These are phyloP conservation scores for Noturus placidus DNA, from an alignment of 2,113 vertebrate species.

Conservation along the genomic window DNA sequence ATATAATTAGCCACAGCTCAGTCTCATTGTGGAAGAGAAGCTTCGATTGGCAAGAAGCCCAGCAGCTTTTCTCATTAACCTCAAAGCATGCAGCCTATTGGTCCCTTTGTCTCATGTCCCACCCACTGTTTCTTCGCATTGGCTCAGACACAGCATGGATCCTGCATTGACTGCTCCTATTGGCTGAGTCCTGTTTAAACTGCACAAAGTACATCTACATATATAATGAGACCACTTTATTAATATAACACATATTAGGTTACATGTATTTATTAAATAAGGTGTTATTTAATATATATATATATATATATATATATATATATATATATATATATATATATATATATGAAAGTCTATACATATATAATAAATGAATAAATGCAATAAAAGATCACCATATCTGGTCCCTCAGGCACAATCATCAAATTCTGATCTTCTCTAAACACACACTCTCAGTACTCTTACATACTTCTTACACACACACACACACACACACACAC, in stretches of 20 bases:
- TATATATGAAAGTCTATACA: not conserved
- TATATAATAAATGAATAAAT: not conserved
- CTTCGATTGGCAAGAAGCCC: conserved; percentile 72
- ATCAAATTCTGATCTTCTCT: conserved; percentile 34
- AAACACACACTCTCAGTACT: not conserved
- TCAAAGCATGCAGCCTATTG: conserved; percentile 67
- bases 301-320: not conserved
- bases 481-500: conserved; percentile 40
- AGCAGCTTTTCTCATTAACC: conserved; percentile 77
- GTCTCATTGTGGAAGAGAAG: conserved; percentile 67
- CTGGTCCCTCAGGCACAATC: not conserved
- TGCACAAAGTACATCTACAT: not conserved
- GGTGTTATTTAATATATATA: conserved; percentile 11
- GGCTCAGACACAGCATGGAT: conserved; percentile 36
- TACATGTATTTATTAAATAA: not conserved
- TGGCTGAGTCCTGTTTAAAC: conserved; percentile 27
- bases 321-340: not conserved
- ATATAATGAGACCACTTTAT: not conserved
- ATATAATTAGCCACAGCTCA: conserved; percentile 76
- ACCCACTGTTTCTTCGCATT: conserved; percentile 51
- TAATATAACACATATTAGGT: not conserved
- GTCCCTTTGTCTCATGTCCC: conserved; percentile 63
- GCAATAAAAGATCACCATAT: not conserved
- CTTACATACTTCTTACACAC: not conserved
- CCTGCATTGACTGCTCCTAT: conserved; percentile 53